Percentiles rank a stretch among this genome's conserved stretches.
phyloP scores from a whole-genome alignment of 2,888 invertebrate genomes.

The Malacosoma neustria region DNA sequence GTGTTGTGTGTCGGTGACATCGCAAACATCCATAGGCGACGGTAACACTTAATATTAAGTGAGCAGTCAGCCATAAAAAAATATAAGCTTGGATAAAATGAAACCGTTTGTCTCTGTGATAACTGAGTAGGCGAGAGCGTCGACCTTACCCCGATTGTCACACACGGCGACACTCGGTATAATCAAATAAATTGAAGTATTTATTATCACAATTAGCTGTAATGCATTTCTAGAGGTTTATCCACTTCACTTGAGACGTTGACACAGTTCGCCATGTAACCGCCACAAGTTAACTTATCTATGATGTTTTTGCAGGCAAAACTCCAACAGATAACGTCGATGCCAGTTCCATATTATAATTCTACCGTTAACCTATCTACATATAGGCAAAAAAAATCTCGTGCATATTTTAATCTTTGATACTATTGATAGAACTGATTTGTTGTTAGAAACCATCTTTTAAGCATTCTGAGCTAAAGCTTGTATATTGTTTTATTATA shows the following conservation, averaged over 20 bases:
- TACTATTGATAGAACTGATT: too few relatives aligned
- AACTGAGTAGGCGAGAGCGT: constrained; percentile 12
- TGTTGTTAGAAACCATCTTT: too few relatives aligned
- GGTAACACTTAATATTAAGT: too few relatives aligned
- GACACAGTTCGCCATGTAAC: constrained; percentile 18
- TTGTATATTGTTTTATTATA: too few relatives aligned
- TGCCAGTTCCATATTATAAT: not conserved
- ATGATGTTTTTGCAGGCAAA: constrained; percentile 11
- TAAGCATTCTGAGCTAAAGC: too few relatives aligned
- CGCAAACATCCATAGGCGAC: too few relatives aligned
- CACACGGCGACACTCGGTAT: constrained; percentile 18
- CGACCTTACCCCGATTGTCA: constrained; percentile 17
- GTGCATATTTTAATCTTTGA: too few relatives aligned
- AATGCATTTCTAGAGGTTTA: constrained; percentile 20
- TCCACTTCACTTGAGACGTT: constrained; percentile 24
- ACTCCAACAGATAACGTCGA: constrained; percentile 1
- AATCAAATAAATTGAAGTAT: constrained; percentile 30
- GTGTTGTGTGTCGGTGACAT: too few relatives aligned
- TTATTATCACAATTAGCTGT: constrained; percentile 26
- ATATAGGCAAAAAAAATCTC: too few relatives aligned
- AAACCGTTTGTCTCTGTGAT: too few relatives aligned
- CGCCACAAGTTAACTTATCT: constrained; percentile 25
- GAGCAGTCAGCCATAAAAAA: too few relatives aligned
- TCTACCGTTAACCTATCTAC: not conserved
- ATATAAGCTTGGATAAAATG: too few relatives aligned